Evolutionary conservation across 1,140 invertebrate genomes (phyloP), one percentile per base, ranked within the genome.

Genomic region (Macrobrachium nipponense): DNA sequence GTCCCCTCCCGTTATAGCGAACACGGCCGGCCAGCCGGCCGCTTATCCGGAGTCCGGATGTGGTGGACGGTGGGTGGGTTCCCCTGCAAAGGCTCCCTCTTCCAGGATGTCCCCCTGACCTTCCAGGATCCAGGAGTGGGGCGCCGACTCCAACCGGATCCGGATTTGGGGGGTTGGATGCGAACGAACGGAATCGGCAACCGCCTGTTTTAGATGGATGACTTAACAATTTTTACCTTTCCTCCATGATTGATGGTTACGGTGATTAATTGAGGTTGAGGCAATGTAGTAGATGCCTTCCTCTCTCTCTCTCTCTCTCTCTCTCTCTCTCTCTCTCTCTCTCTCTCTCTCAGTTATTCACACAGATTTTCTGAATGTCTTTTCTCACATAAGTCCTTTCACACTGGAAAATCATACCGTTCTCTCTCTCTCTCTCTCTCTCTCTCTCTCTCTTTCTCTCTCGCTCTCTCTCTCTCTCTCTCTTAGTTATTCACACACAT

Each of bases 221-320:
- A 84, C 82, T 84, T 78, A 84, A 84, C 82, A 84, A 84, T 84
- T 84, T 82, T 80, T 75, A 66, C 44, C 82, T 60, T 68, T 3
- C 15, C 5, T 64, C 59, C 17, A 77, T 84, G 82, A 84, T 84
- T 62, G 82, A 84, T 84, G 82, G 61, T 77, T 60, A 43, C 14
- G 61, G 68, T 84, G 82, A 84, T 84, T 84, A 84, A 84, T 84
- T 58, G 61, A 76, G 72, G 59, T 12, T 27, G 44, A 75, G 81
- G 70, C 20, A 61, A 43, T 36, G n/a, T 59, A 44, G n/a, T 59
- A 44, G 58, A 73, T 23, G 23, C 27, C 58, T 36, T 23, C 10
- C 68, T 82, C 80, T 44, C 80, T 70, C 80, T 44, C 66, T 70
- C 64, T 66, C 80, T 72, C 64, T 68, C 68, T 72, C 80, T 68